Base-by-base conservation (phyloP, 1,140 invertebrate genomes). In the Sitodiplosis mosellana region DNA sequence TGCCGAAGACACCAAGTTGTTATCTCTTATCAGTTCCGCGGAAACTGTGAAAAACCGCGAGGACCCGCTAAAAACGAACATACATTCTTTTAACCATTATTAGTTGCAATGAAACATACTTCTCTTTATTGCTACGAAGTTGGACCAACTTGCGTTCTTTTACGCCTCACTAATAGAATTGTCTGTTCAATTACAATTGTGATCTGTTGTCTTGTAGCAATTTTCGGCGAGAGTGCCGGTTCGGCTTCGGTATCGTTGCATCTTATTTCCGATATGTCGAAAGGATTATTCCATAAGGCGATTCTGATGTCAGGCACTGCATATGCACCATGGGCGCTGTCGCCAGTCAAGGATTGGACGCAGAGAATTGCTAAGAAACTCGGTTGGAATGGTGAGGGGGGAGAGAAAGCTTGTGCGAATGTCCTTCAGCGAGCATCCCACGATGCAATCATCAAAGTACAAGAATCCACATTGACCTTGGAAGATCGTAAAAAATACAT, bases 231-330 rank as follows among this genome's bases (percentile, higher is more conserved):
- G 12, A 40, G 37, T 40, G 37, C 37, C 6, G 37, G 37, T 6
- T n/a, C 37, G 6, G 37, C 14, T 6, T 40, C 37, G 4, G 37
- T 40, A 15, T 18, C 14, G 6, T 5, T 15, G 14, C 75, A 80
- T 56, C 64, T 77, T 49, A 51, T 83, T 2, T 76, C 68, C 54
- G 58, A 61, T 21, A 56, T 59, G 48, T 48, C 62, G 14, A 57
- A 51, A 64, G 68, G 68, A 44, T 53, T 67, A 18, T 67, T 68
- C 46, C 61, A 67, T 50, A 64, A 63, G 49, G 58, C 59, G 4
- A 59, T 67, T 14, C 49, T 61, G 0, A 65, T 67, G 59, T 67
- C 65, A 14, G 67, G 67, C 10, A 54, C 54, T 17, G 61, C 56
- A 0, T 14, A 64, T 33, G 53, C 58, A 1, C 56, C 59, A 4